phyloP scores from a whole-genome alignment of 2,888 invertebrate genomes.

The Willowsia nigromaculata region DNA sequence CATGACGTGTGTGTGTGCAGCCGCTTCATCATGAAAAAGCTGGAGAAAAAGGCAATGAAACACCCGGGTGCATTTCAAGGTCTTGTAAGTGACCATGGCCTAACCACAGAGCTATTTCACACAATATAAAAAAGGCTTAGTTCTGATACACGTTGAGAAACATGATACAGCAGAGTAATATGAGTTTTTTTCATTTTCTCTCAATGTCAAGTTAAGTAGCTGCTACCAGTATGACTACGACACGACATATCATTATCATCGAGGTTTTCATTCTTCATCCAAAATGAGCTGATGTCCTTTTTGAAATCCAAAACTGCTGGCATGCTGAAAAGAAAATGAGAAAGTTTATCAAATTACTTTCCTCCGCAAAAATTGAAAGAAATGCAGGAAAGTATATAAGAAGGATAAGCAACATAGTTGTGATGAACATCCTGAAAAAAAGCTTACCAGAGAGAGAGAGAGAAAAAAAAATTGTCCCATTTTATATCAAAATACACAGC shows the following conservation, averaged over 20 bases:
- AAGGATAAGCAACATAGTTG: neutral
- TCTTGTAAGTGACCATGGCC: neutral
- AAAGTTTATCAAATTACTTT: constrained; percentile 12
- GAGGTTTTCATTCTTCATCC: neutral
- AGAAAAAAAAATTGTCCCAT: neutral
- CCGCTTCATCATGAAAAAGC: neutral
- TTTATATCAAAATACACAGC: neutral
- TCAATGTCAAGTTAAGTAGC: neutral
- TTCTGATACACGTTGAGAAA: neutral
- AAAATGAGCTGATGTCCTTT: neutral
- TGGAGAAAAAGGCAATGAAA: constrained; percentile 3
- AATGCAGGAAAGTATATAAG: neutral
- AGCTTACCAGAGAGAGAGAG: too few relatives aligned
- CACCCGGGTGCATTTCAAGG: constrained; percentile 25
- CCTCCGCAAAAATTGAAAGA: neutral
- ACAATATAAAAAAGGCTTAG: neutral
- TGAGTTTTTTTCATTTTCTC: neutral
- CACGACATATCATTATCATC: neutral
- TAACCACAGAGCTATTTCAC: neutral
- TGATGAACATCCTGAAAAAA: neutral
- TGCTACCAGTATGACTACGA: neutral
- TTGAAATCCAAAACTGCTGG: neutral
- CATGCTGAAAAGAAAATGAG: neutral
- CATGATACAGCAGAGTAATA: neutral
- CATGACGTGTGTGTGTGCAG: neutral